phyloP scores from a whole-genome alignment of 2,888 invertebrate species.

The Vanessa cardui region DNA sequence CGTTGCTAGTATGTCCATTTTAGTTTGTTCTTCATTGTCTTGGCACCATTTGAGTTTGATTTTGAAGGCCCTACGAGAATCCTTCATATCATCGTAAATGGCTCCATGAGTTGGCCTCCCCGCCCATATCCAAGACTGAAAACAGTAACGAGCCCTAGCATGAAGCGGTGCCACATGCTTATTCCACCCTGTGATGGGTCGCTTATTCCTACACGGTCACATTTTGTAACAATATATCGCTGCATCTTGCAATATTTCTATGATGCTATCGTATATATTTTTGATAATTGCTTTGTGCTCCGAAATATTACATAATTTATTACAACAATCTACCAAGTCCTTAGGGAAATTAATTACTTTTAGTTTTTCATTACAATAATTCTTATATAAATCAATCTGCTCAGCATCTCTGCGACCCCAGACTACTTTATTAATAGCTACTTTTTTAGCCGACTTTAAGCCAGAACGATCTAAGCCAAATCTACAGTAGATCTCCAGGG shows the following conservation, averaged over 20 bases:
- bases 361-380: slow-evolving; percentile 1
- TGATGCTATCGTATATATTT: too few species aligned
- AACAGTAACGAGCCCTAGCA: slow-evolving; percentile 29
- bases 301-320: slow-evolving; percentile 6
- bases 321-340: slow-evolving; percentile 1
- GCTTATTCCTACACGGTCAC: not conserved
- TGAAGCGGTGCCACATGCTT: slow-evolving; percentile 36
- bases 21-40: slow-evolving; percentile 34
- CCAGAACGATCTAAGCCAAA: not conserved
- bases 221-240: too few species aligned
- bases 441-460: not conserved
- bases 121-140: slow-evolving; percentile 25
- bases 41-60: slow-evolving; percentile 36
- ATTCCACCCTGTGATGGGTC: slow-evolving; percentile 33
- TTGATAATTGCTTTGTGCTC: slow-evolving; percentile 9
- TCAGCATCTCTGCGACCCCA: slow-evolving; percentile 17
- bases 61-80: slow-evolving; percentile 27
- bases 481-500: slow-evolving; percentile 18
- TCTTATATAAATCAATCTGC: slow-evolving; percentile 14
- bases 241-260: too few species aligned
- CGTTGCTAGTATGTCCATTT: slow-evolving; percentile 36
- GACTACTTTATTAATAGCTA: slow-evolving; percentile 8
- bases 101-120: slow-evolving; percentile 30
- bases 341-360: not conserved
- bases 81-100: slow-evolving; percentile 25